Conservation (phyloP, 2,113 vertebrate genomes). For the Dermatemys mawii region DNA sequence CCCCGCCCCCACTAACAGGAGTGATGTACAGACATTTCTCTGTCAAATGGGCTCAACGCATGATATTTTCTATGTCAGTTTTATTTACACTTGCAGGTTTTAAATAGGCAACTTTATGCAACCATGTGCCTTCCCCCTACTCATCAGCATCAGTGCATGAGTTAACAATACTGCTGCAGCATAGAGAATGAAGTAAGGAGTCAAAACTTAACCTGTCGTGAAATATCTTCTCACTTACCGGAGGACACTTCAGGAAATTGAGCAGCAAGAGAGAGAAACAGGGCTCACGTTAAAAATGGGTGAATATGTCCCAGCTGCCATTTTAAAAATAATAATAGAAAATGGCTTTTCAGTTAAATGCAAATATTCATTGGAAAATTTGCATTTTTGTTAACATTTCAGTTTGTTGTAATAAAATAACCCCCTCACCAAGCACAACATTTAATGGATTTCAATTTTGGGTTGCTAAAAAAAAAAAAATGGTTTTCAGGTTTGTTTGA, state of each 20-base stretch:
- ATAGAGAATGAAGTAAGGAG: neutral
- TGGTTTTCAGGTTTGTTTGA: neutral
- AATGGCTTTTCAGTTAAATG: neutral
- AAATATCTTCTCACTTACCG: neutral
- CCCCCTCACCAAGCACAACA: neutral
- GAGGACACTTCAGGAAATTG: neutral
- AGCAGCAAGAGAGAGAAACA: neutral
- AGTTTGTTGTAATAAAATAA: neutral
- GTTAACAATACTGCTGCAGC: neutral
- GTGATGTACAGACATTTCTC: neutral
- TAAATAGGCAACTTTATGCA: neutral
- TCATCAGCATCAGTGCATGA: neutral
- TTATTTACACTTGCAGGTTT: neutral
- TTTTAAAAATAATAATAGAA: neutral
- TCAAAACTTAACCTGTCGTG: neutral
- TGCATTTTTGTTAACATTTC: neutral
- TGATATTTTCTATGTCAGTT: neutral
- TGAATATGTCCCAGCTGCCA: neutral
- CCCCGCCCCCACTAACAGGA: neutral
- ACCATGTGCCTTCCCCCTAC: neutral
- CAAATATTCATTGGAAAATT: neutral
- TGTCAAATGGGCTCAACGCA: neutral
- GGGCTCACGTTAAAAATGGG: neutral
- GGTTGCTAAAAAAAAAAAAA: neutral
- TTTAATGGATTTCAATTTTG: neutral